Evolutionary conservation across 2,113 vertebrate species (phyloP), one percentile per base, ranked within the genome.

Genomic region (Rhombomys opimus): DNA sequence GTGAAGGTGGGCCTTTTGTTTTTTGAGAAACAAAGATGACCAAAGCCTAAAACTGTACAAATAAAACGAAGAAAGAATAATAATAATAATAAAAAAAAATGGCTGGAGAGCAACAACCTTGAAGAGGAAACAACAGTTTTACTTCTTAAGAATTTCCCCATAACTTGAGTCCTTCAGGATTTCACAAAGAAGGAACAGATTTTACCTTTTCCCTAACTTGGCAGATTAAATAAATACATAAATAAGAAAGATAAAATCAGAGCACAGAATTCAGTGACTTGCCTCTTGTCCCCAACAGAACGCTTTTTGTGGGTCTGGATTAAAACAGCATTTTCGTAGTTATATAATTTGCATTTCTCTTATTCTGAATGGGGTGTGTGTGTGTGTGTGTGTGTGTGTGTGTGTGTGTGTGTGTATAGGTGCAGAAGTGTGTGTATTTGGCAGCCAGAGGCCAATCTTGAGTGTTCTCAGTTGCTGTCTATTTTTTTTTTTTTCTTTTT

Each of bases 111-210:
- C 22, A 72, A 35, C 86, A 54, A 27, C 13, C 30, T 25, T 15
- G 18, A 70, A 23, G 32, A 38, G 86, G 7, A 70, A 54, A 72
- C 30, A 67, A 18, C 13, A 70, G 32, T 46, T 88, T 77, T 68
- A 38, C 81, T 4, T 78, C 91, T 90, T 72, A 92, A 90, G 80
- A 77, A 73, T 57, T 93, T 94, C 50, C 81, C 54, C 78, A 54
- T 30, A 85, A 85, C 32, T 67, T 93, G 25, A 65, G 5, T 95
- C 38, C 82, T 75, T 93, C 27, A 78, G 20, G 77, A 52, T 91
- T 87, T 68, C 59, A 18, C 27, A 25, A 93, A 90, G 68, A 87
- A 94, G 63, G 63, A 73, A 86, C 30, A 93, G 32, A 65, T 65
- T 86, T 76, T 89, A 84, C 17, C 59, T n/a, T 80, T 88, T 52